Percentiles rank a stretch among this genome's conserved stretches.
Conservation (phyloP, 2,888 invertebrate species). For the Philereme vetulata region DNA sequence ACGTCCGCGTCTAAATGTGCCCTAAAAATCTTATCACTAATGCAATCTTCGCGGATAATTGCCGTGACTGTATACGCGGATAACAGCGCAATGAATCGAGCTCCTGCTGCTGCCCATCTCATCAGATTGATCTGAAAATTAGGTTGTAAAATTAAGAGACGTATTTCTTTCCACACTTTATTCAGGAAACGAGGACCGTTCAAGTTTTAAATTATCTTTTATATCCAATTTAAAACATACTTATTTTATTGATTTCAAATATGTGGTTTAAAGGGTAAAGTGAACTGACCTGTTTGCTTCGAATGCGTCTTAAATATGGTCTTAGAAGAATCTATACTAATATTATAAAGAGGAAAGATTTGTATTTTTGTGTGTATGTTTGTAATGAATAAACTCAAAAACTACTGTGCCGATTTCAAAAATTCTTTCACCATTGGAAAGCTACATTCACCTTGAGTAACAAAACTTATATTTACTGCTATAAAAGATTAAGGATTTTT, state of each 20-base stretch:
- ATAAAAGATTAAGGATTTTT: too few relatives aligned
- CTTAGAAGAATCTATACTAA: too few relatives aligned
- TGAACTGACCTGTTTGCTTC: not conserved
- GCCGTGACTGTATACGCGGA: not conserved
- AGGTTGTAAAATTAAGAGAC: not conserved
- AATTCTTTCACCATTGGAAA: too few relatives aligned
- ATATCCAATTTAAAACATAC: not conserved
- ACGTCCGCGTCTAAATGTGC: constrained; percentile 10
- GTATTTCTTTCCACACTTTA: not conserved
- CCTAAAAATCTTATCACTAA: constrained; percentile 10
- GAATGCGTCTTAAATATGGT: constrained; percentile 1
- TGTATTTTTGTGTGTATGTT: too few relatives aligned
- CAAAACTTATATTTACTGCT: too few relatives aligned
- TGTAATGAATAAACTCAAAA: too few relatives aligned
- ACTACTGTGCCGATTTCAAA: too few relatives aligned
- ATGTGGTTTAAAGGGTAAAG: not conserved
- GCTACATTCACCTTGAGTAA: too few relatives aligned
- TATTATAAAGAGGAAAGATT: too few relatives aligned
- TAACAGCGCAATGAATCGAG: not conserved
- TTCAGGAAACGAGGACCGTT: not conserved
- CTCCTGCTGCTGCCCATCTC: not conserved
- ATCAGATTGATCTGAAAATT: constrained; percentile 3
- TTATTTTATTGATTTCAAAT: not conserved
- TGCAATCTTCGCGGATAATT: constrained; percentile 2
- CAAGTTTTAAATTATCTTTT: not conserved